Evolutionary conservation across 2,113 vertebrate species (phyloP), one percentile per base, ranked within the genome.

Genomic region (Callopanchax toddi): DNA sequence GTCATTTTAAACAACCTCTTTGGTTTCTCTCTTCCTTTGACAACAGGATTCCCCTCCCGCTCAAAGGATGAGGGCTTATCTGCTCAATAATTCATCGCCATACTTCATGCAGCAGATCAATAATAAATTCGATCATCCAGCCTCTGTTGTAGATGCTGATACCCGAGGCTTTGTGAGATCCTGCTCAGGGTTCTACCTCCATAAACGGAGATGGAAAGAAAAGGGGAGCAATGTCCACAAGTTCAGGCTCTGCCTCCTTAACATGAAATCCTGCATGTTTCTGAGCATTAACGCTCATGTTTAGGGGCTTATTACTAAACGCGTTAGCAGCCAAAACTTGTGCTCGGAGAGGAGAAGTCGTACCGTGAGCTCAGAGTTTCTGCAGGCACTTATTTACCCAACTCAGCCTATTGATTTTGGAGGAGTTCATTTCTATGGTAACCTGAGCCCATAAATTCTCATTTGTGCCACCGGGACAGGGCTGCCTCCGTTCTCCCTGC

Each of bases 51-150:
- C 65, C 70, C 71, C 7, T 16, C 48, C 50, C 68, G 9, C 63
- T 71, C 60, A 34, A 73, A 43, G 45, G 58, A 50, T 57, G 26
- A 75, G 76, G 71, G 78, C 74, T 74, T 61, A 74, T 82, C 48
- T 67, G 39, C 61, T 87, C 79, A 81, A 87, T 89, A 86, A 87
- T 87, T 84, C 57, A 87, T 58, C 74, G 34, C 37, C 11, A 75
- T 83, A 81, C 81, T 87, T 84, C 67, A 87, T 74, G 61, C 72
- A 45, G 76, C 18, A 15, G 76, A 84, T 90, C 86, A 86, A 89
- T 91, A 86, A 85, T 87, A 76, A 68, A 85, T 88, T 67, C 67
- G 72, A 85, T 89, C 84, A 63, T 76, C 48, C 64, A 20, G 55
- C 56, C 66, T 78, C 32, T 73, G 64, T 59, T 74, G 64, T 55